phyloP scores from a whole-genome alignment of 2,888 invertebrate genomes.

The Oligia fasciuncula region DNA sequence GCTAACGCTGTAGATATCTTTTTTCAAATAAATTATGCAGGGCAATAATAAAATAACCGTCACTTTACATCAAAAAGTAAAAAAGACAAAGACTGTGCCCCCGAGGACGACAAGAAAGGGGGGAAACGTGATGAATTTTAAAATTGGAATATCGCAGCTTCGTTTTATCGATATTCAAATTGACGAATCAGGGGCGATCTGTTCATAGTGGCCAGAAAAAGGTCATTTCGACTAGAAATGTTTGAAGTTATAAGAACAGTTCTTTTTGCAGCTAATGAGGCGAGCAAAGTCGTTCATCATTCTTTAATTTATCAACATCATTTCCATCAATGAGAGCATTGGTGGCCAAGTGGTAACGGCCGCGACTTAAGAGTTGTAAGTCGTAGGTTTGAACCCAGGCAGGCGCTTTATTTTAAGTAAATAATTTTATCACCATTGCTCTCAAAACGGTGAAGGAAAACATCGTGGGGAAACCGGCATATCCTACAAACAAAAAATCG shows the following conservation, averaged over 20 bases:
- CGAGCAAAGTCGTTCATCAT: not conserved
- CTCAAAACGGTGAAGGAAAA: not conserved
- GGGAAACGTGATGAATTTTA: slow-evolving; percentile 78
- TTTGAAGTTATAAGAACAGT: slow-evolving; percentile 28
- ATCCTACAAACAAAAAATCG: too few species aligned
- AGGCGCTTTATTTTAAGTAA: not conserved
- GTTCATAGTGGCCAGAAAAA: slow-evolving; percentile 56
- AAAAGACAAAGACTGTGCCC: slow-evolving; percentile 46
- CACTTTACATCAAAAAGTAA: slow-evolving; percentile 56
- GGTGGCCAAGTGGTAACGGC: not conserved
- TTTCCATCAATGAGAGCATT: not conserved
- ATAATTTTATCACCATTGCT: not conserved
- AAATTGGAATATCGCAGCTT: slow-evolving; percentile 77
- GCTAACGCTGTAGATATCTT: slow-evolving; percentile 19
- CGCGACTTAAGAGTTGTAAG: not conserved
- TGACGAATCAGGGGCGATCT: slow-evolving; percentile 75
- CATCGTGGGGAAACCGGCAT: too few species aligned
- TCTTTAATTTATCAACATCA: not conserved
- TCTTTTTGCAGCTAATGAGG: not conserved
- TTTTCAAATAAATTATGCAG: slow-evolving; percentile 54
- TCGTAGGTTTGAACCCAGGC: not conserved
- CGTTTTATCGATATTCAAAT: slow-evolving; percentile 80
- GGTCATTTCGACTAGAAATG: slow-evolving; percentile 22
- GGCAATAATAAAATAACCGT: slow-evolving; percentile 66
- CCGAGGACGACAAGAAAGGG: slow-evolving; percentile 53